phyloP scores from a whole-genome alignment of 2,113 vertebrate species.

The Heteronetta atricapilla region DNA sequence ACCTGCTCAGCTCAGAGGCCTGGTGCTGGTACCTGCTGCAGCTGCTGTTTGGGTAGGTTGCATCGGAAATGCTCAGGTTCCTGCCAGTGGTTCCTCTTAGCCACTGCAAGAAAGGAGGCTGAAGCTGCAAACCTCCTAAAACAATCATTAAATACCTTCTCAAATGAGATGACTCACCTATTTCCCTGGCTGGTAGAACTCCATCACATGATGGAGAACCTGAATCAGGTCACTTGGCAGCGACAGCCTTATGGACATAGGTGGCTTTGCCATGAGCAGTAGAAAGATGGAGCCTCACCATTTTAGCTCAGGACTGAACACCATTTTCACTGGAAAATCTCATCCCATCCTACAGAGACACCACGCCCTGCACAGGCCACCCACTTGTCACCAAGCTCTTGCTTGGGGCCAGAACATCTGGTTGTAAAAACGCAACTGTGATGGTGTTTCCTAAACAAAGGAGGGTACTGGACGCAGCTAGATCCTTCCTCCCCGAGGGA shows the following conservation, averaged over 20 bases:
- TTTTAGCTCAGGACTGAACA: background rate
- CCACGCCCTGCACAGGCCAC: background rate
- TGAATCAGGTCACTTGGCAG: background rate
- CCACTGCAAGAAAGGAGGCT: background rate
- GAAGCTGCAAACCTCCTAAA: constrained; percentile 11
- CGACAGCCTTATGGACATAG: background rate
- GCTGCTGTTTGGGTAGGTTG: background rate
- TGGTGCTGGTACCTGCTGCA: background rate
- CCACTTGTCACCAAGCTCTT: background rate
- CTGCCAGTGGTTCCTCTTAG: background rate
- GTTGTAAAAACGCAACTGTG: background rate
- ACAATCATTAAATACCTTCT: background rate
- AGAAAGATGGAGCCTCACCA: background rate
- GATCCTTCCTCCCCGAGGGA: background rate
- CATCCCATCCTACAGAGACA: background rate
- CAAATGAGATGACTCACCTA: background rate
- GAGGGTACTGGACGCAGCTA: background rate
- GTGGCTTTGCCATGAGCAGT: background rate
- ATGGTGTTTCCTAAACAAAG: background rate
- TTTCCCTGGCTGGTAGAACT: background rate
- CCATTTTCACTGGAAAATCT: background rate
- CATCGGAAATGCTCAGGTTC: background rate
- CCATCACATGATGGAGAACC: background rate
- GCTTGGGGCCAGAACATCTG: background rate
- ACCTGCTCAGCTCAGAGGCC: background rate